Percentiles rank a stretch among this genome's conserved stretches.
These are phyloP conservation scores for Aegithalos caudatus DNA, from an alignment of 2,113 vertebrate genomes.

Conservation along the genomic window DNA sequence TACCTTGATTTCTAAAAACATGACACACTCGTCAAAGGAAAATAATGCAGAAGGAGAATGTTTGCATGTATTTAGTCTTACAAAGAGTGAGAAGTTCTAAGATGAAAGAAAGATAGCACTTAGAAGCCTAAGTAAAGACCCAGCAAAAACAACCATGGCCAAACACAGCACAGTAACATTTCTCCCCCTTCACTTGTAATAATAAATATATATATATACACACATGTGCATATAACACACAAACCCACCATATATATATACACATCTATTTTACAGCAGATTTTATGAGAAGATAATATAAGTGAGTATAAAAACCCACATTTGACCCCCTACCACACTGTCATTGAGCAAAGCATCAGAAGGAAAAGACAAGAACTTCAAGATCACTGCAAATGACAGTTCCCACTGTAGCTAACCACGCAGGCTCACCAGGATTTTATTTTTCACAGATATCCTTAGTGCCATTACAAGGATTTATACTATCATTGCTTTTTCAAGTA, in stretches of 20 bases:
- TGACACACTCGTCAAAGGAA: background rate
- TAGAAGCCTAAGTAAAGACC: background rate
- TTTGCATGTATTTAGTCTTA: background rate
- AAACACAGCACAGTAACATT: background rate
- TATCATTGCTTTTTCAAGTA: background rate
- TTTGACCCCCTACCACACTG: background rate
- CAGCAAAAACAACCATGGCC: background rate
- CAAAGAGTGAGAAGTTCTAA: background rate
- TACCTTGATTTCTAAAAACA: background rate
- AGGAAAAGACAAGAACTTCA: background rate
- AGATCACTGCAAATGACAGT: background rate
- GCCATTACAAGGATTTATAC: background rate
- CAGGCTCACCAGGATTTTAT: background rate
- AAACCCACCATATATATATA: background rate
- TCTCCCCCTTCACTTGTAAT: background rate
- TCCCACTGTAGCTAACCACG: fast-evolving
- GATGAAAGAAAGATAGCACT: background rate
- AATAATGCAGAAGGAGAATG: background rate
- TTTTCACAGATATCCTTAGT: background rate
- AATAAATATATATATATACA: background rate
- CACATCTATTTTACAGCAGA: background rate
- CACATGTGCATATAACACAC: background rate
- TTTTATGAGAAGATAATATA: background rate
- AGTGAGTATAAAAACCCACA: background rate
- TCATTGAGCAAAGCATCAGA: background rate